These are phyloP conservation scores for Agrilus cyanescens DNA, from an alignment of 2,888 invertebrate species.

Conservation along the genomic window DNA sequence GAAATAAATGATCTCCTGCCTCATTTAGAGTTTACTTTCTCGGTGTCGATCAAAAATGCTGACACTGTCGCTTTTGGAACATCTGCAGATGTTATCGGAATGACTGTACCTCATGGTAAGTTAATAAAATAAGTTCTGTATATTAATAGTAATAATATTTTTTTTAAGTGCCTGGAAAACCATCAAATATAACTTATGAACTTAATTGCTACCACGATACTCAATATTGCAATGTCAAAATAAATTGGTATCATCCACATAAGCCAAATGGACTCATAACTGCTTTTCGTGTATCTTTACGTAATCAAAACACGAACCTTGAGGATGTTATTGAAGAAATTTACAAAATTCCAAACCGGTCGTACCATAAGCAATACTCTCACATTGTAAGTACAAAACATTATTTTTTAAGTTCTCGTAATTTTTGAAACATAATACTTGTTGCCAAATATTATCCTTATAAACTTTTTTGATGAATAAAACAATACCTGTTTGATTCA, in stretches of 20 bases:
- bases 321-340: constrained; percentile 22
- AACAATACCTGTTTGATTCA: constrained; percentile 15
- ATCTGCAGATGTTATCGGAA: constrained; percentile 17
- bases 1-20: constrained; percentile 21
- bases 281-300: constrained; percentile 26
- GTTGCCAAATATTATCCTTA: not conserved
- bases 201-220: constrained; percentile 22
- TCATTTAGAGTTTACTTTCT: constrained; percentile 20
- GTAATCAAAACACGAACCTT: constrained; percentile 17
- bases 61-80: constrained; percentile 24
- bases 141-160: not conserved
- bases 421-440: not conserved
- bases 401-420: not conserved
- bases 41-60: constrained; percentile 25
- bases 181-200: constrained; percentile 26
- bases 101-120: constrained; percentile 22
- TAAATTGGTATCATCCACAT: constrained; percentile 30
- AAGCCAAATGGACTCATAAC: constrained; percentile 27
- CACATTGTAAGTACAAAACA: constrained; percentile 11
- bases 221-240: constrained; percentile 25
- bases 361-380: constrained; percentile 17
- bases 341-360: constrained; percentile 19
- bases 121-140: constrained; percentile 1
- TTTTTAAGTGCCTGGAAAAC: constrained; percentile 26
- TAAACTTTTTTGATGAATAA: not conserved